Base-by-base conservation (phyloP, 2,888 invertebrate genomes). In the Lagria hirta region DNA sequence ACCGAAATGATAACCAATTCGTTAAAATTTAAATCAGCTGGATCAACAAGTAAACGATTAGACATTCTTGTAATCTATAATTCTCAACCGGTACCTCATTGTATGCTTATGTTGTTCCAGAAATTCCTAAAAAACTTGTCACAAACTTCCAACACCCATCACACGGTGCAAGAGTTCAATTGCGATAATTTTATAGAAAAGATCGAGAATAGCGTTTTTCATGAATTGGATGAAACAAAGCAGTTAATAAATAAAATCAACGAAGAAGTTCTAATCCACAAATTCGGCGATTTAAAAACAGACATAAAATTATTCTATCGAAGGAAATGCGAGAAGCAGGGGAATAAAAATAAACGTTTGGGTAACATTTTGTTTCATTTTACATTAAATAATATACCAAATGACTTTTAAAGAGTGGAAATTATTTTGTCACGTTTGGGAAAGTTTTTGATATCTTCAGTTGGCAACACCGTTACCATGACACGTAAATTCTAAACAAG, bases 1-100 rank as follows among this genome's bases (percentile, higher is more conserved):
- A 15, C 35, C 1, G 35, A 43, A 13, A 22, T 43, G 7, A 28
- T 43, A 17, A 35, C 34, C 29, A 24, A 35, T 29, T 35, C 42
- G 16, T 12, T 43, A 8, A 34, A 22, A 21, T 7, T 23, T n/a
- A 43, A 43, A 35, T 34, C 35, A 3, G 8, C 12, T 8, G 3
- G 7, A 4, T 15, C 42, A 2, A 14, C 14, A 2, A 23, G 7
- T 13, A 28, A 28, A 21, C 18, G 42, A 13, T 10, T 29, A 3
- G 17, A 29, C 34, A 10, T 43, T 29, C 24, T 43, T 10, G 42
- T 43, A 12, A n/a, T n/a, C n/a, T n/a, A n/a, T n/a, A n/a, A n/a
- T n/a, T n/a, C n/a, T n/a, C n/a, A n/a, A n/a, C n/a, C n/a, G n/a
- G n/a, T n/a, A n/a, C 7, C 5, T 23, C 16, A 34, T 21, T 18